Conservation (phyloP, 2,888 invertebrate genomes). For the Tenthredo notha region DNA sequence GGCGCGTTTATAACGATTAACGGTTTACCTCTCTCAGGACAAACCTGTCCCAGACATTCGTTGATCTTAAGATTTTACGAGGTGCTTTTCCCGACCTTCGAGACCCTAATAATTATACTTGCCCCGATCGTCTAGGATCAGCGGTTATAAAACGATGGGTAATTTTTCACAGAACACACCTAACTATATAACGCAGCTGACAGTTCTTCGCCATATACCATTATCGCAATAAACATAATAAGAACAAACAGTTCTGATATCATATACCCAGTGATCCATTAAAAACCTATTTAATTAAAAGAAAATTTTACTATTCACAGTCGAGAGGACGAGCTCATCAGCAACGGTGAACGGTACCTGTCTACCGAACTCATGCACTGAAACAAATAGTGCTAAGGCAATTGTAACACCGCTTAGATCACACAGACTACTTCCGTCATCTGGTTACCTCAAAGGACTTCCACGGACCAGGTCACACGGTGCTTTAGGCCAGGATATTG, state of each 20-base stretch:
- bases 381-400: conserved; percentile 71
- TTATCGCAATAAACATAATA: background rate
- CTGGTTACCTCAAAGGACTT: conserved; percentile 58
- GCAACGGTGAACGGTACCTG: conserved; percentile 69
- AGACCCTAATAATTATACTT: conserved; percentile 39
- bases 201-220: background rate
- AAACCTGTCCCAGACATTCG: conserved; percentile 38
- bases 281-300: background rate
- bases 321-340: conserved; percentile 75
- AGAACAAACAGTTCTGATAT: background rate
- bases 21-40: conserved; percentile 15
- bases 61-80: conserved; percentile 49
- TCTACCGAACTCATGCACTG: conserved; percentile 60
- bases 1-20: conserved; percentile 38
- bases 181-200: background rate
- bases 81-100: conserved; percentile 36
- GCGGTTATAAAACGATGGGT: conserved; percentile 42
- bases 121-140: conserved; percentile 19
- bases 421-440: conserved; percentile 67
- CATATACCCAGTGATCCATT: background rate
- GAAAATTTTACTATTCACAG: conserved; percentile 67
- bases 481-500: conserved; percentile 48
- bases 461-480: conserved; percentile 55
- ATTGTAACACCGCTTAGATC: conserved; percentile 74
- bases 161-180: background rate